Base-by-base conservation (phyloP, 2,113 vertebrate species). In the Sylvietta virens region DNA sequence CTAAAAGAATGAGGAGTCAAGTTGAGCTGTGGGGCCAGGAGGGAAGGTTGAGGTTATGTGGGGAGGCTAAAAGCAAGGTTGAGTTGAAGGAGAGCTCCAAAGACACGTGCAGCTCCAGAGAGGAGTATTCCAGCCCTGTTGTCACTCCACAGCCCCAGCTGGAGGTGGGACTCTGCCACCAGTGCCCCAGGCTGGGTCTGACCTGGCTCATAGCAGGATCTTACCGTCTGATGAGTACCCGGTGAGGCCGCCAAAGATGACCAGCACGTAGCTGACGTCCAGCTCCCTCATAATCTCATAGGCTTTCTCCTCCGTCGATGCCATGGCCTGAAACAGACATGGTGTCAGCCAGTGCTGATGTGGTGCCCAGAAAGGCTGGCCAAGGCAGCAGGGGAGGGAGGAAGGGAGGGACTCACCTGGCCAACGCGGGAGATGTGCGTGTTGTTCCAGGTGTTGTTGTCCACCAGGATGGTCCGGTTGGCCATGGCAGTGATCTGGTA, bases 361-460 rank as follows among this genome's bases (percentile, higher is more conserved):
- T 0, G 12, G 42, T 6, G 22, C 8, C 53, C 39, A 44, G 3
- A 40, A 66, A 48, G 56, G 13, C 77, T 12, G 48, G 45, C 33
- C 7, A 18, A 33, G 37, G 64, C 7, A 10, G 53, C 0, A 1
- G 66, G 80, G 1, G 4, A 67, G 16, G 22, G 26, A 20, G 80
- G 1, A 4, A 67, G 16, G 22, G 26, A 20, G 80, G 39, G 50
- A 80, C 88, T 96, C 95, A 99, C 99, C 99, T 99, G 99, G 30
- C 99, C 99, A 1, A 99, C 99, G 33, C 99, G 98, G 89, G 99
- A 99, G 97, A 99, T 99, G 94, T 99, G 99, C 0, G 99, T 99
- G 96, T 99, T 99, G 97, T 99, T 99, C 99, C 99, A 99, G 1
- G 99, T 99, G 97, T 99, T 99, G 97, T 99, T 99, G 97, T 99